These are phyloP conservation scores for Akabosia matsudoensis DNA, from an alignment of 1,140 invertebrate genomes.

Conservation along the genomic window DNA sequence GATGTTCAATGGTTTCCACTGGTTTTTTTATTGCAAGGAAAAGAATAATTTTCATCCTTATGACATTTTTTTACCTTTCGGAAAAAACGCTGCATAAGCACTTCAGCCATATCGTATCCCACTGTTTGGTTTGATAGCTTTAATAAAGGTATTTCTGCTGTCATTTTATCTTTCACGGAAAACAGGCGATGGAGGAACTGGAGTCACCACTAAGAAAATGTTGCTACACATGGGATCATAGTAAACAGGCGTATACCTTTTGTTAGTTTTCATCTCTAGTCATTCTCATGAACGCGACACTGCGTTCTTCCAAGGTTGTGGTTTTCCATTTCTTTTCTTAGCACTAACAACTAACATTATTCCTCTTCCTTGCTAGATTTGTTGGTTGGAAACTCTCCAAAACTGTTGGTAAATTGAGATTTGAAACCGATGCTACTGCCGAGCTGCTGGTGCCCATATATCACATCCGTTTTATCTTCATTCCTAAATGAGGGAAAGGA, in stretches of 20 bases:
- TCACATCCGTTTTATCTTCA: constrained; percentile 16
- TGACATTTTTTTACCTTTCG: not conserved
- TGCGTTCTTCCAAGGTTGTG: not conserved
- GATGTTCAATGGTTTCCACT: not conserved
- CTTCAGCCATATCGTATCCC: no score
- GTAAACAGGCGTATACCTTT: not conserved
- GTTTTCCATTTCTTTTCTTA: not conserved
- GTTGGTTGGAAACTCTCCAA: constrained; percentile 7
- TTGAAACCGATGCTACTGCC: not conserved
- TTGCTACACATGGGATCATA: no score
- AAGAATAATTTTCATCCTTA: not conserved
- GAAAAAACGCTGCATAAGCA: not conserved
- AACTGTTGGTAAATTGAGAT: not conserved
- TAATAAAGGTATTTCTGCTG: not conserved
- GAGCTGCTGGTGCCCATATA: not conserved
- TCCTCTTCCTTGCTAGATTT: not conserved
- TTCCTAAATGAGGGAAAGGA: not conserved
- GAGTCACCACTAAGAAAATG: no score
- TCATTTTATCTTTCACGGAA: not conserved
- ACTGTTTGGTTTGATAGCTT: no score
- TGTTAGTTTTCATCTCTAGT: not conserved
- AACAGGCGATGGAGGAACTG: not conserved
- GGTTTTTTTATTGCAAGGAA: not conserved
- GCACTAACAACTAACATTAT: not conserved
- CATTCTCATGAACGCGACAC: not conserved